A percentile compares a stretch with the other conserved stretches of the same genome.
Conservation (phyloP, 2,888 invertebrate genomes). For the Noctua janthina region DNA sequence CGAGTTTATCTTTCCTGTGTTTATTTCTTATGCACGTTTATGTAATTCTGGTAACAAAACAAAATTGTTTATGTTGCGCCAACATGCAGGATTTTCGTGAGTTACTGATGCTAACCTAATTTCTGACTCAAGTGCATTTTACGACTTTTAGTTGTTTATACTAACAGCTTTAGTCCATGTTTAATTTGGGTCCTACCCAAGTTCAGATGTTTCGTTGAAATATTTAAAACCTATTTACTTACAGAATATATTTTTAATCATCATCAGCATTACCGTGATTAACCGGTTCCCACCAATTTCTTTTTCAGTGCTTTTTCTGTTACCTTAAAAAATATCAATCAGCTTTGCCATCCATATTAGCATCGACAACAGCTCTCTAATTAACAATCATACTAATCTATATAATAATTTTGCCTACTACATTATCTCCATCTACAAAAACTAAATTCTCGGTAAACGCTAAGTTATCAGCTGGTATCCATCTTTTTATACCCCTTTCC, state of each 20-base stretch:
- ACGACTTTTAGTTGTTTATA: slow-evolving; percentile 53
- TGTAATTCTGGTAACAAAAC: slow-evolving; percentile 63
- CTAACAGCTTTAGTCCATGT: slow-evolving; percentile 37
- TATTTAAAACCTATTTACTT: neutral
- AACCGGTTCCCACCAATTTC: neutral
- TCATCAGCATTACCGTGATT: neutral
- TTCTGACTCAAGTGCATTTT: slow-evolving; percentile 57
- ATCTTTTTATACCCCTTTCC: slow-evolving; percentile 43
- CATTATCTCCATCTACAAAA: slow-evolving; percentile 9
- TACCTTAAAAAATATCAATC: neutral
- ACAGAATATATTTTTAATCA: neutral
- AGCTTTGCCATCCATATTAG: neutral
- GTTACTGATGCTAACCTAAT: slow-evolving; percentile 59
- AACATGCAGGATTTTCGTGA: slow-evolving; percentile 57
- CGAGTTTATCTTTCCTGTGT: slow-evolving; percentile 67
- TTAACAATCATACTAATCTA: neutral
- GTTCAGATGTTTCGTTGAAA: neutral
- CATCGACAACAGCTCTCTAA: slow-evolving; percentile 4
- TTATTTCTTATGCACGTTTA: slow-evolving; percentile 68
- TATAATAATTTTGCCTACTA: neutral
- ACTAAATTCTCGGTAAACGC: slow-evolving; percentile 16
- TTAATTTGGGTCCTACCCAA: slow-evolving; percentile 31
- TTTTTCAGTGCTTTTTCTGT: neutral
- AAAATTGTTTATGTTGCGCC: slow-evolving; percentile 61
- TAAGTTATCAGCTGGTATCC: slow-evolving; percentile 26